Conservation (phyloP, 2,888 invertebrate species). For the Ennomos fuscantarius region DNA sequence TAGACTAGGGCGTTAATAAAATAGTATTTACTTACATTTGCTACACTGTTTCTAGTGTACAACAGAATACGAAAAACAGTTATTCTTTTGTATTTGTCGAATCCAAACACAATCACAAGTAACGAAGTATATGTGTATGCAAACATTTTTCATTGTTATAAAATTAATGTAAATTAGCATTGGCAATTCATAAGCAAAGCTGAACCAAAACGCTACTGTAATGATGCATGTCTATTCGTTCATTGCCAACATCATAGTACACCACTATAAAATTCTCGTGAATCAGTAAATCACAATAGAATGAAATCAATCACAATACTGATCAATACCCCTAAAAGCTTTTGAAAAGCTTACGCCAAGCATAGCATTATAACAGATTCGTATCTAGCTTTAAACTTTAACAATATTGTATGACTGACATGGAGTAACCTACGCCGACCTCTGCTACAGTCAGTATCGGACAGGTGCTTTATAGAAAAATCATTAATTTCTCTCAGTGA, state of each 20-base stretch:
- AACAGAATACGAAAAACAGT: no score
- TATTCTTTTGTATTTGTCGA: no score
- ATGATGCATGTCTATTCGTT: neutral
- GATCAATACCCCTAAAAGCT: constrained; percentile 17
- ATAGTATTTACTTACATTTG: no score
- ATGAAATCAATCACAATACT: constrained; percentile 15
- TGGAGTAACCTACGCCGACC: constrained; percentile 53
- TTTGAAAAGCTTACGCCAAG: constrained; percentile 14
- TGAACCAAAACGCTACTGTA: neutral
- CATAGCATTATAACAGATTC: constrained; percentile 13
- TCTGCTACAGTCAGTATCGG: constrained; percentile 32
- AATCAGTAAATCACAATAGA: constrained; percentile 15
- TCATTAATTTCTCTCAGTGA: constrained; percentile 50
- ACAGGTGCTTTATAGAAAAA: constrained; percentile 54
- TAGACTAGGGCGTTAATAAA: no score
- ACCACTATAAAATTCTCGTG: constrained; percentile 14
- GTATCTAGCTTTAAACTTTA: constrained; percentile 28
- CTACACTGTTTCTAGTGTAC: no score
- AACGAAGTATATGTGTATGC: no score
- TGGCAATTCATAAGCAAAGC: neutral
- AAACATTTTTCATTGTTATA: no score
- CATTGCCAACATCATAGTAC: constrained; percentile 8
- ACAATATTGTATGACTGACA: constrained; percentile 54
- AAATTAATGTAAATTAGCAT: no score
- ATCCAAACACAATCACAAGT: no score